Base-by-base conservation (phyloP, 2,113 vertebrate genomes). In the Dromiciops gliroides region DNA sequence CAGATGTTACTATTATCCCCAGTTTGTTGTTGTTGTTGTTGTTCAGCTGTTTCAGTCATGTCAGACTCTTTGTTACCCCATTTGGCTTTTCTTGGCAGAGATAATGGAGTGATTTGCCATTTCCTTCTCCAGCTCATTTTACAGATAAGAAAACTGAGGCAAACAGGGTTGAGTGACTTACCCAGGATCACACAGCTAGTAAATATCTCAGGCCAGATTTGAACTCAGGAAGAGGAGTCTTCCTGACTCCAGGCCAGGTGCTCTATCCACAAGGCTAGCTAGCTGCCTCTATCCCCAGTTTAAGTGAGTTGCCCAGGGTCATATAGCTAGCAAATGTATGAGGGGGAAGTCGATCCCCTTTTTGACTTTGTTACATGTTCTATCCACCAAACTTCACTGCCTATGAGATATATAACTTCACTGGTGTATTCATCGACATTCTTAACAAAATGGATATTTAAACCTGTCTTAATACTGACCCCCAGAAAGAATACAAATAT, bases 401-500 rank as follows among this genome's bases (percentile, higher is more conserved):
- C 31, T 44, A 11, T 83, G 2, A 67, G 60, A 16, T 90, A 91
- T 31, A 67, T n/a, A n/a, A n/a, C n/a, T n/a, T n/a, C n/a, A n/a
- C n/a, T n/a, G 83, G 47, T 97, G 24, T 91, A 93, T 96, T 67
- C 93, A 28, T 92, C 88, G 2, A 90, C 51, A 94, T 89, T 50
- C 75, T 48, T 90, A 96, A 90, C 50, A 94, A 92, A 97, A 94
- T 24, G 23, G 96, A 94, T 50, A 60, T 44, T 94, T 24, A 50
- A 94, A 90, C 50, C 50, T 95, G 44, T 90, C 37, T 25, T 95
- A 97, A 83, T 23, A 90, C 0, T 95, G 89, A 2, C 49, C 9
- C n/a, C 23, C 89, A 53, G 50, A 14, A 51, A 93, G 97, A 97
- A 52, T 94, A 14, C 89, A 98, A 98, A 96, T 10, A 25, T 51